Evolutionary conservation across 2,797 vertebrate genomes (phyloP), one percentile per base, ranked within the genome.

Genomic region (Tangara arthus): DNA sequence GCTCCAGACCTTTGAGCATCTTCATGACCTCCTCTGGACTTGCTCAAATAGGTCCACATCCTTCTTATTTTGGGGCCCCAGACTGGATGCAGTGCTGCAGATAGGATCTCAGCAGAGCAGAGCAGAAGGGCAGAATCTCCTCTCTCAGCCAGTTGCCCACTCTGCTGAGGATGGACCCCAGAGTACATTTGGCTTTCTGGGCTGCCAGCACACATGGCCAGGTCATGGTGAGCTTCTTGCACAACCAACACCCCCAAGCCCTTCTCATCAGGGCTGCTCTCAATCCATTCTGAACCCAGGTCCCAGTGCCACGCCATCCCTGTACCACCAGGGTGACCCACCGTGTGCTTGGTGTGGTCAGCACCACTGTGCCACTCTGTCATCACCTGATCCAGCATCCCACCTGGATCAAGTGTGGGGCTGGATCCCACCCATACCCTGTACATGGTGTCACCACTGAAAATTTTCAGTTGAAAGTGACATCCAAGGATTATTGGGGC

Each of bases 331-430:
- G 37, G 37, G 28, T 22, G 56, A 46, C 9, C 13, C 13, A 22
- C 14, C 20, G 20, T 3, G 0, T 41, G 50, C 72, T 59, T 20
- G n/a, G 30, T 0, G 0, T 34, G 18, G 34, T 56, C 59, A 82
- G 39, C 28, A 35, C 28, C 49, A 39, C 61, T 4, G 1, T 34
- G 50, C 39, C 44, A n/a, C 4, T 41, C 26, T 57, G 42, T 35
- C 42, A 49, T 21, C 50, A 13, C 32, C 34, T 47, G 42, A 47
- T 79, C 59, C 60, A 68, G 56, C 44, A 50, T 44, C 65, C 44
- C 1, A 0, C 1, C 1, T n/a, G 53, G 44, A 68, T 34, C 37
- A 9, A 23, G 2, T 17, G 7, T 12, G 28, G 56, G 22, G 8
- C 39, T 63, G 65, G 50, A 53, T 73, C 39, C 35, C 17, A 55